These are phyloP conservation scores for Brachylomia viminalis DNA, from an alignment of 2,888 invertebrate species.

Conservation along the genomic window DNA sequence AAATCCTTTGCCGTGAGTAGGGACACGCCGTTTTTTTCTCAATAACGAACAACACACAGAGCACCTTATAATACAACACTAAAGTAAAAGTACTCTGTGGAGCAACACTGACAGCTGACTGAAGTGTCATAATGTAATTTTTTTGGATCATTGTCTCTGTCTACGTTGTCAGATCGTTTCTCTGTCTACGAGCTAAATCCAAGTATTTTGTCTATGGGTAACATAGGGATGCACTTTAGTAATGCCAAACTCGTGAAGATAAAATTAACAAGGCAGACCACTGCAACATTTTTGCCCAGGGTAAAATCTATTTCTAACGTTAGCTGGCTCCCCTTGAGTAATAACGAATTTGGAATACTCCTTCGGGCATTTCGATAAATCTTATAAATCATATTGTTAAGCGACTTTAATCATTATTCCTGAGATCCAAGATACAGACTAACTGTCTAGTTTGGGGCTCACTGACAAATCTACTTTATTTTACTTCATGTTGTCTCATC, in stretches of 20 bases:
- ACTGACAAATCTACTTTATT: not conserved
- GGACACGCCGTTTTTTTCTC: not conserved
- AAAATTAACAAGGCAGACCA: not conserved
- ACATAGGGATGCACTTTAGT: not conserved
- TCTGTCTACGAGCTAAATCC: too few relatives aligned
- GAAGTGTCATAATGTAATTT: slow-evolving; percentile 43
- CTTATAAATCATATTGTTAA: too few relatives aligned
- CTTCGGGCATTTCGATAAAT: too few relatives aligned
- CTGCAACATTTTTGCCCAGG: not conserved
- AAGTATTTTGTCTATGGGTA: slow-evolving; percentile 34
- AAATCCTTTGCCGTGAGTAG: not conserved
- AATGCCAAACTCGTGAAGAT: slow-evolving; percentile 10
- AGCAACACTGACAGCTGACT: too few relatives aligned
- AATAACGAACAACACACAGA: slow-evolving; percentile 20
- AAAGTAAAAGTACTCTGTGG: too few relatives aligned
- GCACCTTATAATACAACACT: too few relatives aligned
- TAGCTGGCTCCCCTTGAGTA: not conserved
- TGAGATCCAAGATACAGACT: too few relatives aligned
- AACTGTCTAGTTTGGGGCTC: not conserved
- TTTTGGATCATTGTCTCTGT: too few relatives aligned
- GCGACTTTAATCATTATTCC: not conserved
- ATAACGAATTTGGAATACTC: not conserved
- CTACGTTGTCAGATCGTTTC: too few relatives aligned
- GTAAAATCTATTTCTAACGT: not conserved
- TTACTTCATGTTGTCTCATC: not conserved